Evolutionary conservation across 2,113 vertebrate genomes (phyloP).

Genomic region (Oncorhynchus gorbuscha): DNA sequence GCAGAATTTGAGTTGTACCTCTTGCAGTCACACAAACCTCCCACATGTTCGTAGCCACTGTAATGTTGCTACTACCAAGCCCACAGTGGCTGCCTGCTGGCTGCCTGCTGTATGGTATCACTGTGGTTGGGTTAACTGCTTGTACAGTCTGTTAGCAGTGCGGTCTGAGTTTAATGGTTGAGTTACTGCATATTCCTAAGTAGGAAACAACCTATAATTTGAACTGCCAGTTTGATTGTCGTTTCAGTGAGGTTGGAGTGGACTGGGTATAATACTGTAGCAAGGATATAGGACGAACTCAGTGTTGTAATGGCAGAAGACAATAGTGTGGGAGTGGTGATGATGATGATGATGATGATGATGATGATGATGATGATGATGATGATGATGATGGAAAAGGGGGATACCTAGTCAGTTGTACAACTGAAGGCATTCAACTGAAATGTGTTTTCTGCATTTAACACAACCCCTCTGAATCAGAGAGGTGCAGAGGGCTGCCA

Average conservation of each 20-base stretch:
- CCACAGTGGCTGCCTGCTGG: conserved; percentile 1
- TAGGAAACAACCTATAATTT: conserved; percentile 48
- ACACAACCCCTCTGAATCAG: too few species aligned
- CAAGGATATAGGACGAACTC: not conserved
- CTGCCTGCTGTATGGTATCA: not conserved
- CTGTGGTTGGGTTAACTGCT: not conserved
- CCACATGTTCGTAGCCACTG: not conserved
- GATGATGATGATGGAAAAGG: too few species aligned
- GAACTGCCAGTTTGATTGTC: conserved; percentile 26
- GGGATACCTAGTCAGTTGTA: too few species aligned
- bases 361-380: too few species aligned
- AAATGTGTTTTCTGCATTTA: too few species aligned
- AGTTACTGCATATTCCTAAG: conserved; percentile 35
- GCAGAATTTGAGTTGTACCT: not conserved
- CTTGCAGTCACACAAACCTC: not conserved
- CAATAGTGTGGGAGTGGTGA: too few species aligned
- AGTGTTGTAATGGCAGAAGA: conserved; percentile 1
- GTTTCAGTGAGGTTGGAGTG: not conserved
- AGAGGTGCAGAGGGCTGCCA: too few species aligned
- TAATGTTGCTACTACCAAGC: conserved; percentile 37
- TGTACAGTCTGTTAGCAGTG: not conserved
- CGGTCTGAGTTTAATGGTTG: conserved; percentile 7
- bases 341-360: too few species aligned
- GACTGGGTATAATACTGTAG: not conserved
- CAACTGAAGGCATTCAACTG: too few species aligned